phyloP scores from a whole-genome alignment of 2,113 vertebrate genomes.

The Mus musculus region DNA sequence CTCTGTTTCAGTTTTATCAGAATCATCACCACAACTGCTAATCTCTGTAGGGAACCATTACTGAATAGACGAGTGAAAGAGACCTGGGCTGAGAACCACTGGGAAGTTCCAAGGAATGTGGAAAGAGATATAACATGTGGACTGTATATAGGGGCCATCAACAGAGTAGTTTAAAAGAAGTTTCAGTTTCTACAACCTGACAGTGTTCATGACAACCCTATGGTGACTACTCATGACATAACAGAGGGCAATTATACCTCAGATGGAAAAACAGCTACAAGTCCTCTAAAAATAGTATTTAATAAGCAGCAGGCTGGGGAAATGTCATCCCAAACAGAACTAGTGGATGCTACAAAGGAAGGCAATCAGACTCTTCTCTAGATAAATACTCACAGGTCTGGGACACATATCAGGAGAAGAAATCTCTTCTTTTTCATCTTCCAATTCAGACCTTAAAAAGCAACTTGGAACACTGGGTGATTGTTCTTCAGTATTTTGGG shows the following conservation, averaged over 20 bases:
- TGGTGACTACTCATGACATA: constrained; percentile 72
- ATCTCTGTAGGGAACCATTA: constrained; percentile 63
- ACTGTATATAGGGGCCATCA: neutral
- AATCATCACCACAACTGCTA: constrained; percentile 69
- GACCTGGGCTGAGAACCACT: constrained; percentile 1
- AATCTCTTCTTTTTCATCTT: constrained; percentile 92
- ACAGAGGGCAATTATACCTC: constrained; percentile 68
- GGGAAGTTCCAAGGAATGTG: constrained; percentile 13
- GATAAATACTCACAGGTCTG: constrained; percentile 91
- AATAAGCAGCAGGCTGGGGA: neutral
- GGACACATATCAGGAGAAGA: constrained; percentile 95
- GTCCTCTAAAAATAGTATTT: constrained; percentile 47
- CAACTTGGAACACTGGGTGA: constrained; percentile 86
- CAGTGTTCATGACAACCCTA: constrained; percentile 67
- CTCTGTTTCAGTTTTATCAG: constrained; percentile 65
- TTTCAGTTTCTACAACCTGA: constrained; percentile 29
- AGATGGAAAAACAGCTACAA: constrained; percentile 34
- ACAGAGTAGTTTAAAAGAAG: constrained; percentile 15
- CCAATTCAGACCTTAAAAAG: constrained; percentile 84
- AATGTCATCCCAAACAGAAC: neutral
- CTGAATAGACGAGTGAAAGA: constrained; percentile 28
- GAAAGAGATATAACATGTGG: constrained; percentile 18
- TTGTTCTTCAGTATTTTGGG: constrained; percentile 77
- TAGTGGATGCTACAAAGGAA: constrained; percentile 41
- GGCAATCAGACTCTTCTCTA: constrained; percentile 46